Conservation (phyloP, 2,113 vertebrate species). For the Neofelis nebulosa region DNA sequence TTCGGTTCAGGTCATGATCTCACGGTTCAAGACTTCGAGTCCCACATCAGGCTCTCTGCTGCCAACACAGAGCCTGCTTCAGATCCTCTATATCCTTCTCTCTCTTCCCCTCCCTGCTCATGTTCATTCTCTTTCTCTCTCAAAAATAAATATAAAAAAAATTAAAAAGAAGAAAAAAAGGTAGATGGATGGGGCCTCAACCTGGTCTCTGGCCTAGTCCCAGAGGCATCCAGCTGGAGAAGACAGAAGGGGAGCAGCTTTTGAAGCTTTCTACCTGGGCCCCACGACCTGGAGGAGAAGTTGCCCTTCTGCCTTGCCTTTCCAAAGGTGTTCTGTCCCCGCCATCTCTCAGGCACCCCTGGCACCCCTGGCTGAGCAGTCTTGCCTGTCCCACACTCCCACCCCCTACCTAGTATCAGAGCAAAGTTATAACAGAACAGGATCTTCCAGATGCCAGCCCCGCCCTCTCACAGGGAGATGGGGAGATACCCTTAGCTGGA, state of each 20-base stretch:
- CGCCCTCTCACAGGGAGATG: background rate
- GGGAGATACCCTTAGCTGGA: background rate
- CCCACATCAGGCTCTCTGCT: too few species aligned
- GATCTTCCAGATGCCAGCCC: constrained; percentile 63
- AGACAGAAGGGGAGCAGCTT: background rate
- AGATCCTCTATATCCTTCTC: too few species aligned
- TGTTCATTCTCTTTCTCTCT: too few species aligned
- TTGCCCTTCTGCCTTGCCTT: background rate
- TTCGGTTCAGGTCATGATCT: too few species aligned
- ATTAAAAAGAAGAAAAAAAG: too few species aligned
- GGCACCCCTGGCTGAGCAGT: background rate
- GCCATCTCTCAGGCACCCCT: background rate
- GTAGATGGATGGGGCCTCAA: background rate
- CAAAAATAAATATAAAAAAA: too few species aligned
- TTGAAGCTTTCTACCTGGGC: background rate
- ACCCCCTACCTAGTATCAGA: background rate
- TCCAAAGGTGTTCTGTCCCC: background rate
- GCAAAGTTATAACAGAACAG: constrained; percentile 54
- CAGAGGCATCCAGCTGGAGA: background rate
- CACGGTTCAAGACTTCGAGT: too few species aligned
- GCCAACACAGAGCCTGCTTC: too few species aligned
- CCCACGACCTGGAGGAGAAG: background rate
- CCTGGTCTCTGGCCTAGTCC: background rate
- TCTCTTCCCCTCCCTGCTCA: too few species aligned
- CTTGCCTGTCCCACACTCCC: background rate